Conservation (phyloP, 2,888 invertebrate genomes). For the Andrena minutula region DNA sequence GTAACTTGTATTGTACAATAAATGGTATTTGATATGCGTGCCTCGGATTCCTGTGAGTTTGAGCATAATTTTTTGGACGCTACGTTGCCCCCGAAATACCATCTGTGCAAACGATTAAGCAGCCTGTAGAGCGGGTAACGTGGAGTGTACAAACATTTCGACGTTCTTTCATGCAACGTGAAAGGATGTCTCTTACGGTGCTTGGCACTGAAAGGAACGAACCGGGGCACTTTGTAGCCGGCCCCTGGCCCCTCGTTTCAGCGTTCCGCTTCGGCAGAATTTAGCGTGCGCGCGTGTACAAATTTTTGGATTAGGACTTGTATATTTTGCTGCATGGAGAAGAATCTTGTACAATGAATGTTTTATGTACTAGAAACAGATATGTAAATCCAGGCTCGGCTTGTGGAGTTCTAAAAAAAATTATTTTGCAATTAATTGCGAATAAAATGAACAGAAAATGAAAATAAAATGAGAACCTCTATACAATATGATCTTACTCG, state of each 20-base stretch:
- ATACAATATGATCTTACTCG: no score
- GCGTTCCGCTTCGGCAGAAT: conserved; percentile 20
- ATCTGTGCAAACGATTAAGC: conserved; percentile 78
- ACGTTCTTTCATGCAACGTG: conserved; percentile 73
- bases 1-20: neutral
- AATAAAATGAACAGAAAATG: no score
- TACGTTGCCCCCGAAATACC: conserved; percentile 42
- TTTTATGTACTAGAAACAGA: neutral
- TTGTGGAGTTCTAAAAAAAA: no score
- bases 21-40: neutral
- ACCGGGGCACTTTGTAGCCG: conserved; percentile 68
- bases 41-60: neutral
- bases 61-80: neutral
- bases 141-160: conserved; percentile 77
- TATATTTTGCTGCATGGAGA: neutral
- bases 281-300: neutral
- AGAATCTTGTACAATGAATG: neutral
- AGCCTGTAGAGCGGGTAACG: conserved; percentile 44
- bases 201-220: conserved; percentile 73
- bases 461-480: no score
- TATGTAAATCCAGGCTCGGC: no score
- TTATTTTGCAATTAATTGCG: no score
- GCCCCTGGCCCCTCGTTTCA: conserved; percentile 16
- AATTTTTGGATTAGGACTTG: conserved; percentile 1
- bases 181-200: conserved; percentile 74